A percentile compares a stretch with the other conserved stretches of the same genome.
Evolutionary conservation across 2,797 vertebrate species (phyloP).

Genomic region (Enteromius viviparus): DNA sequence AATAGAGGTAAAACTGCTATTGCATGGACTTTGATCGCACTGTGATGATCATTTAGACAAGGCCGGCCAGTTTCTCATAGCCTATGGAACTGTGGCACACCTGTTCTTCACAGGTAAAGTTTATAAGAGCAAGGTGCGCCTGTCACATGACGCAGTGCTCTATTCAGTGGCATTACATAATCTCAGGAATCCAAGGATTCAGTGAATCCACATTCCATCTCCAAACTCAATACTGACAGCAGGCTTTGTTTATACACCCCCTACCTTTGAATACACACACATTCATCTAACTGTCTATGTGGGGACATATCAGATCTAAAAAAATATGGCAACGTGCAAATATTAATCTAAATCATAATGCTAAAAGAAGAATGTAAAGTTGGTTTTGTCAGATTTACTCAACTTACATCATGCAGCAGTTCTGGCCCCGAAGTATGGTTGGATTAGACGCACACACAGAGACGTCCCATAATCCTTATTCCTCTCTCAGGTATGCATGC

Average conservation of each 20-base stretch:
- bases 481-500: not conserved
- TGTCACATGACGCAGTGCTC: not conserved
- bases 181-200: not conserved
- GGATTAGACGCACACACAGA: not conserved
- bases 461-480: not conserved
- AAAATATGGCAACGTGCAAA: not conserved
- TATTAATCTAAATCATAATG: not conserved
- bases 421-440: not conserved
- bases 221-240: constrained; percentile 14
- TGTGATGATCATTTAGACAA: not conserved
- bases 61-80: not conserved
- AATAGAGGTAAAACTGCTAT: not conserved
- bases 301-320: not conserved
- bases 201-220: constrained; percentile 19
- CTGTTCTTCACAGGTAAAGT: constrained; percentile 19
- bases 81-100: not conserved
- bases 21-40: not conserved
- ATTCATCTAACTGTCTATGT: not conserved
- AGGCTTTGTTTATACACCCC: constrained; percentile 31
- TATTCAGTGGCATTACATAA: not conserved
- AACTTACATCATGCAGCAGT: constrained; percentile 11
- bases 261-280: not conserved
- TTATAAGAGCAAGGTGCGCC: not conserved
- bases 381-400: not conserved
- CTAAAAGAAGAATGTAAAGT: not conserved